These are phyloP conservation scores for Venusia cambrica DNA, from an alignment of 2,888 invertebrate genomes.

Conservation along the genomic window DNA sequence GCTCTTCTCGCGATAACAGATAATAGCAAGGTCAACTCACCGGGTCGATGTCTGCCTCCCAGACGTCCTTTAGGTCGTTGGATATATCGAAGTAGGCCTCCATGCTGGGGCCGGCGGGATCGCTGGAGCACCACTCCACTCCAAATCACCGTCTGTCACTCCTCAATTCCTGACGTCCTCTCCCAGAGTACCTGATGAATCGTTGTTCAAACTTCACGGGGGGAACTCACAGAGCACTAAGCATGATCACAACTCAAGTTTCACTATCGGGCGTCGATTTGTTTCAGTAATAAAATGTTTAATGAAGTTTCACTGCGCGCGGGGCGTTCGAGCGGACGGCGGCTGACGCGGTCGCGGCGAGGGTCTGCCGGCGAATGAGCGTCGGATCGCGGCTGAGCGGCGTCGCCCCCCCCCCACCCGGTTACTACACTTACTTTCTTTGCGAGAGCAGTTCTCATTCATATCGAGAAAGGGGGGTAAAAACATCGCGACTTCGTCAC, in stretches of 20 bases:
- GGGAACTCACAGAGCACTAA: conserved; percentile 56
- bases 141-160: conserved; percentile 67
- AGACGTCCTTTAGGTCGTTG: conserved; percentile 88
- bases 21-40: conserved; percentile 82
- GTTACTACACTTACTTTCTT: conserved; percentile 25
- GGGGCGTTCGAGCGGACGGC: conserved; percentile 40
- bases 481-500: conserved; percentile 40
- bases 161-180: conserved; percentile 54
- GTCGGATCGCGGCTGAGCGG: conserved; percentile 31
- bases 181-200: too few relatives aligned
- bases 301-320: conserved; percentile 72
- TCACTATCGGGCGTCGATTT: conserved; percentile 72
- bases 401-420: conserved; percentile 35
- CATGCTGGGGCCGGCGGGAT: conserved; percentile 77
- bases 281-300: conserved; percentile 61
- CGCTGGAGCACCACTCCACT: conserved; percentile 60
- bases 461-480: conserved; percentile 68
- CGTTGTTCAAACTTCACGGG: conserved; percentile 53
- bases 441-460: conserved; percentile 57
- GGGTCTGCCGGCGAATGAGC: conserved; percentile 66
- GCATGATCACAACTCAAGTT: conserved; percentile 67
- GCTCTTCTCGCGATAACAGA: conserved; percentile 48
- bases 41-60: conserved; percentile 92
- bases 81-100: conserved; percentile 89
- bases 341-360: conserved; percentile 48